phyloP scores from a whole-genome alignment of 2,113 vertebrate species.

The Andinoacara biseriatus region DNA sequence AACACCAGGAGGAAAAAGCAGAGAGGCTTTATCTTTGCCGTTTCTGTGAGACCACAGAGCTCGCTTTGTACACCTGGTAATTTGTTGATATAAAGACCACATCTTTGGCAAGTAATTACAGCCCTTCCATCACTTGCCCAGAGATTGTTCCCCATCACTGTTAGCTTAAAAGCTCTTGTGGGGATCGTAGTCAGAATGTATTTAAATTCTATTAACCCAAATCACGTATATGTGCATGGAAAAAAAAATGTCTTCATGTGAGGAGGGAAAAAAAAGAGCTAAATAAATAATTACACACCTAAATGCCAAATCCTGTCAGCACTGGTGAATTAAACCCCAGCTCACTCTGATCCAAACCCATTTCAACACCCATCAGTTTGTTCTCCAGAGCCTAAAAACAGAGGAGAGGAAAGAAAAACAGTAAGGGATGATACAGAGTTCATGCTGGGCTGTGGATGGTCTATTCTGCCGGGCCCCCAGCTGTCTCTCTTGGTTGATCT shows the following conservation, averaged over 20 bases:
- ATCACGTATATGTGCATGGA: constrained; percentile 39
- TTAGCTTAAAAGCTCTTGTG: constrained; percentile 59
- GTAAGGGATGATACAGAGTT: constrained; percentile 28
- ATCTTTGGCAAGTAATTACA: constrained; percentile 68
- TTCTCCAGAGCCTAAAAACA: constrained; percentile 19
- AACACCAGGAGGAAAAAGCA: constrained; percentile 47
- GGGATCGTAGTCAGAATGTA: constrained; percentile 52
- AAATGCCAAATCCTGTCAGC: constrained; percentile 41
- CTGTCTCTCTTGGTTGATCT: constrained; percentile 63
- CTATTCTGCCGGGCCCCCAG: constrained; percentile 52
- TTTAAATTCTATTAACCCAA: constrained; percentile 70
- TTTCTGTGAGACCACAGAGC: constrained; percentile 59
- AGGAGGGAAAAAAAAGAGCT: background rate
- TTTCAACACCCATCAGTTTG: constrained; percentile 14
- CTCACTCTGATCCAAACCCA: constrained; percentile 35
- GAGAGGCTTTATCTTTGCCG: constrained; percentile 53
- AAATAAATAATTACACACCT: constrained; percentile 55
- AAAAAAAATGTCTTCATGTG: constrained; percentile 31
- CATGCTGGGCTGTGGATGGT: constrained; percentile 39
- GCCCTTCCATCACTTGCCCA: constrained; percentile 43
- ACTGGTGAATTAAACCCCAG: constrained; percentile 12
- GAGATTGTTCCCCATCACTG: constrained; percentile 37
- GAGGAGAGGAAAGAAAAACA: constrained; percentile 23
- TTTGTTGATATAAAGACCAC: constrained; percentile 68
- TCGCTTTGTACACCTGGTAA: constrained; percentile 63